A percentile compares a stretch with the other conserved stretches of the same genome.
Evolutionary conservation across 2,888 invertebrate genomes (phyloP).

Genomic region (Caenorhabditis auriculariae): DNA sequence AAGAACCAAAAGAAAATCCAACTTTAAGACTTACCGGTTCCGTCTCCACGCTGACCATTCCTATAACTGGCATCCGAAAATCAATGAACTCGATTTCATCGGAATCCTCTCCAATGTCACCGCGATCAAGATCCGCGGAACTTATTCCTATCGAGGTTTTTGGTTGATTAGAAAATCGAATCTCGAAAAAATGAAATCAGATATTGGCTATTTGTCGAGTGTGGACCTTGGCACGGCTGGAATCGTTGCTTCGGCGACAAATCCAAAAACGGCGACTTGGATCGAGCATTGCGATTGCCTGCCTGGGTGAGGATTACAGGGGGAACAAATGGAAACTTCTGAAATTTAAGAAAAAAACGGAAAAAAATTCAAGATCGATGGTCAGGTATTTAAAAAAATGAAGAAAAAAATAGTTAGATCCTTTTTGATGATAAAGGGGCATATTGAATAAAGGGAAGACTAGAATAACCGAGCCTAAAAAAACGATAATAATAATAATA

Average conservation of each 20-base stretch:
- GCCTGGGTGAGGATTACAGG: constrained; percentile 72
- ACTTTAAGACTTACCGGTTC: constrained; percentile 75
- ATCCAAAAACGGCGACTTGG: constrained; percentile 77
- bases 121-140: constrained; percentile 87
- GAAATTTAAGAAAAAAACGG: too few species aligned
- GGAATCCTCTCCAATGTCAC: constrained; percentile 89
- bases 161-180: too few species aligned
- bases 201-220: constrained; percentile 83
- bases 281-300: constrained; percentile 92
- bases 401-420: too few species aligned
- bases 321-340: too few species aligned
- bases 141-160: constrained; percentile 77
- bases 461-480: too few species aligned
- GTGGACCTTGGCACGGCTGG: constrained; percentile 86
- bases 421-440: too few species aligned
- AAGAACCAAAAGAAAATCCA: too few species aligned
- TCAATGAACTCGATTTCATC: constrained; percentile 85
- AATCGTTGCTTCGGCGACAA: constrained; percentile 66
- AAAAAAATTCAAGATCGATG: too few species aligned
- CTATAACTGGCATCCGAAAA: constrained; percentile 90
- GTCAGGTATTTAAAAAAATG: too few species aligned
- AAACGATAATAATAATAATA: too few species aligned
- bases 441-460: too few species aligned
- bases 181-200: constrained; percentile 64
- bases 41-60: constrained; percentile 86